Evolutionary conservation across 2,113 vertebrate genomes (phyloP), one percentile per base, ranked within the genome.

Genomic region (Aegotheles bennettii): DNA sequence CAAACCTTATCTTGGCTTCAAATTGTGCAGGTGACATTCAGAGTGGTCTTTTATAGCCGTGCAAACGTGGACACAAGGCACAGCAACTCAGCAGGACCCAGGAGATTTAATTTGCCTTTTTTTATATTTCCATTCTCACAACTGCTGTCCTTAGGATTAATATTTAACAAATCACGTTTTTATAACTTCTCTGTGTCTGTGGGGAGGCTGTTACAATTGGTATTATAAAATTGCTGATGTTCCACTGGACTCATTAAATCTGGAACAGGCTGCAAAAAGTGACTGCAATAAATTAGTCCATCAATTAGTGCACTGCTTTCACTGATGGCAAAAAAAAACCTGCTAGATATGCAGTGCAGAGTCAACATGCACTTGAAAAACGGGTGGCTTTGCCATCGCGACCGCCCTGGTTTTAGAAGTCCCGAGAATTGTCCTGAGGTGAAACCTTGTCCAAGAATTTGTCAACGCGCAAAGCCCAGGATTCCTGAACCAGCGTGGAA

Each of bases 401-500:
- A 17, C 77, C 61, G 2, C 31, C 74, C 73, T 69, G 48, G 1
- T 82, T 81, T 81, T 13, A 33, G 77, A 87, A 75, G 70, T 64
- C 56, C 61, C 1, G 11, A 75, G 84, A 81, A 60, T 71, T 80
- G 25, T 51, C 87, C 74, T 38, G 86, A 86, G 76, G 20, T 69
- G 70, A 82, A 87, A 64, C 57, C 8, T 95, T 31, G 63, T 20
- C 81, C 70, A 76, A 87, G 84, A 79, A 88, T 68, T 93, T 51
- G 47, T 80, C 73, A 51, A 42, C 4, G 24, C 3, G 11, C 38
- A 70, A 81, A 95, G 63, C 36, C 65, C 43, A 8, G 84, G 87
- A 88, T 91, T 94, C 68, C 81, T 80, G 87, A 91, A n/a, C 71
- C 67, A 23, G 38, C 0, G 11, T 91, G 94, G 65, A 87, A 93